These are phyloP conservation scores for Campaea margaritaria DNA, from an alignment of 2,888 invertebrate genomes.

Conservation along the genomic window DNA sequence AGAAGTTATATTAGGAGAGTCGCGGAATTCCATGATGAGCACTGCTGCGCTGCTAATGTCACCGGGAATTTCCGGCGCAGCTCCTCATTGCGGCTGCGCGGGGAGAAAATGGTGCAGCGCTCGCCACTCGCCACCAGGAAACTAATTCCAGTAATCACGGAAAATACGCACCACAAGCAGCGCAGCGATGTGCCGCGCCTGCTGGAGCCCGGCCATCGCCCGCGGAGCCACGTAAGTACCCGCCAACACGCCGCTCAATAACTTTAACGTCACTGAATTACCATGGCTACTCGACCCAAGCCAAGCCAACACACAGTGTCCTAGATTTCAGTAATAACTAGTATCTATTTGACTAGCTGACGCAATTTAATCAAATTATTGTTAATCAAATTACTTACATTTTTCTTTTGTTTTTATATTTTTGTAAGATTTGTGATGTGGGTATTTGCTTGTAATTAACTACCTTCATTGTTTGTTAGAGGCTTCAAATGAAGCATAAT, in stretches of 20 bases:
- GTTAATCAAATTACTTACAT: conserved; percentile 16
- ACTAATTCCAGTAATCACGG: conserved; percentile 87
- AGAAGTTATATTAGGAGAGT: conserved; percentile 74
- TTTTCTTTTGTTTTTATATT: conserved; percentile 23
- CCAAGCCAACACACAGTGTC: conserved; percentile 39
- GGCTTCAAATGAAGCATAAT: conserved; percentile 1
- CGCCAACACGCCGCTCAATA: conserved; percentile 8
- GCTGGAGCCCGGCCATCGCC: conserved; percentile 79
- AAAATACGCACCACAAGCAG: conserved; percentile 82
- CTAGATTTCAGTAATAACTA: conserved; percentile 16
- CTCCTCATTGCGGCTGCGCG: conserved; percentile 88
- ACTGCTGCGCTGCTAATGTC: conserved; percentile 82
- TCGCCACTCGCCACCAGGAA: conserved; percentile 81
- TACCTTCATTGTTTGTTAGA: conserved; percentile 4
- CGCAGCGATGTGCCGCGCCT: conserved; percentile 78
- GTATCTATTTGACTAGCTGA: background rate
- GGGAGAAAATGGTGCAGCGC: conserved; percentile 85
- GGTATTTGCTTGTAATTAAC: conserved; percentile 6
- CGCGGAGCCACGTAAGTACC: conserved; percentile 85
- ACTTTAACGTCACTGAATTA: conserved; percentile 36
- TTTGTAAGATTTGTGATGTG: background rate
- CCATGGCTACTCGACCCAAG: conserved; percentile 54
- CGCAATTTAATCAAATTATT: conserved; percentile 7
- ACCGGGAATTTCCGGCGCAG: conserved; percentile 86
- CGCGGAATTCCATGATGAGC: conserved; percentile 78